phyloP scores from a whole-genome alignment of 2,888 invertebrate genomes.

The Torymus aiolomorphi region DNA sequence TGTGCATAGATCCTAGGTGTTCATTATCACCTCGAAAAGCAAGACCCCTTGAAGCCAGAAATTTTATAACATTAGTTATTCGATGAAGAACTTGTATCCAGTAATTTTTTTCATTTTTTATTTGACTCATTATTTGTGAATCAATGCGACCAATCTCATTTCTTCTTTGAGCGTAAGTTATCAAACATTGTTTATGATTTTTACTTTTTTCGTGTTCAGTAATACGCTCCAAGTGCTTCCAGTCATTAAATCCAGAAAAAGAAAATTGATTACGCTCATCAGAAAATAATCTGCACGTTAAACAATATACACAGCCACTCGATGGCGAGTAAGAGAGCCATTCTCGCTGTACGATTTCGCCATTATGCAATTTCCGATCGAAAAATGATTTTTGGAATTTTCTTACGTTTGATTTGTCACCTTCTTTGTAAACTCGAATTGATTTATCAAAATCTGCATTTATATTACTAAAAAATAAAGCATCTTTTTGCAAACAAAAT shows the following conservation, averaged over 20 bases:
- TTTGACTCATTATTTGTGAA: not conserved
- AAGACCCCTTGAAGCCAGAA: constrained; percentile 36
- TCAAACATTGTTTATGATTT: not conserved
- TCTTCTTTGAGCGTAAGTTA: not conserved
- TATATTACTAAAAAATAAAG: too few species aligned
- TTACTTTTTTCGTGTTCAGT: not conserved
- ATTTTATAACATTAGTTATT: constrained; percentile 31
- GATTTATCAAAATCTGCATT: too few species aligned
- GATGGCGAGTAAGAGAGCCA: too few species aligned
- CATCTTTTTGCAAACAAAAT: too few species aligned
- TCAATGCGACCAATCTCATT: not conserved
- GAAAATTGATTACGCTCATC: too few species aligned
- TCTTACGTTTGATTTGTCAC: too few species aligned
- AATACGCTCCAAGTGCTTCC: not conserved
- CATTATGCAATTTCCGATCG: too few species aligned
- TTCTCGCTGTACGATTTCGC: too few species aligned
- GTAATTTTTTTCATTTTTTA: not conserved
- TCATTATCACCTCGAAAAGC: constrained; percentile 33
- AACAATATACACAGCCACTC: too few species aligned
- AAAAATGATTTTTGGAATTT: too few species aligned
- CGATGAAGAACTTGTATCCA: constrained; percentile 33
- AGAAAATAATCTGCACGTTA: too few species aligned
- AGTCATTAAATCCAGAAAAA: constrained; percentile 7
- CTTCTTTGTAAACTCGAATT: too few species aligned
- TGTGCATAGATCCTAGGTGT: constrained; percentile 49